These are phyloP conservation scores for Acrobasis consociella DNA, from an alignment of 2,888 invertebrate genomes.

Conservation along the genomic window DNA sequence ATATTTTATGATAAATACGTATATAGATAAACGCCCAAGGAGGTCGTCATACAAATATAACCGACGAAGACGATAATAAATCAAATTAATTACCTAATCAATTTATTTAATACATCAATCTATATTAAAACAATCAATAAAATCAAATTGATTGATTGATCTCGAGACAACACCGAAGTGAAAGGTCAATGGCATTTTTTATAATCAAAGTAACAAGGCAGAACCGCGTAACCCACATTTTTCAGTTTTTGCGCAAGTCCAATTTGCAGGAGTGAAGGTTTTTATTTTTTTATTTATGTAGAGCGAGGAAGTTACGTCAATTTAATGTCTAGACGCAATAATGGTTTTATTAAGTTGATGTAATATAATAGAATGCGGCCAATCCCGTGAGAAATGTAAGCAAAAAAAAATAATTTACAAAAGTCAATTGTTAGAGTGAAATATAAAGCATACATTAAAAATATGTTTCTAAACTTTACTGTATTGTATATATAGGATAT, in stretches of 20 bases:
- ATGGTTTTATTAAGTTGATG: slow-evolving; percentile 3
- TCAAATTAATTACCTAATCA: neutral
- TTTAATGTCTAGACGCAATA: slow-evolving; percentile 10
- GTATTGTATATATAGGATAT: too few relatives aligned
- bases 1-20: too few relatives aligned
- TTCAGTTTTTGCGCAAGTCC: slow-evolving; percentile 6
- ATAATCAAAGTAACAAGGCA: slow-evolving; percentile 6
- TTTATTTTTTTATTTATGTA: neutral
- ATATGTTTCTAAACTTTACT: too few relatives aligned
- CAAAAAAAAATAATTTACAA: too few relatives aligned
- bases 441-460: too few relatives aligned
- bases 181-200: neutral
- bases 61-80: neutral
- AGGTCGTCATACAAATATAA: too few relatives aligned
- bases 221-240: slow-evolving; percentile 12
- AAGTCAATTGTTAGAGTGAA: too few relatives aligned
- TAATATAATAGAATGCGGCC: neutral
- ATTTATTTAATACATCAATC: neutral
- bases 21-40: too few relatives aligned
- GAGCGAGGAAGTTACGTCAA: slow-evolving; percentile 7
- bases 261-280: neutral
- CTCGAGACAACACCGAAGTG: neutral
- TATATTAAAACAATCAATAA: neutral
- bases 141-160: neutral
- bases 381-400: neutral